Evolutionary conservation across 64 coral and sea anemone genomes (phyloP), one percentile per base, ranked within the genome.

Genomic region (Montipora efflorescens): DNA sequence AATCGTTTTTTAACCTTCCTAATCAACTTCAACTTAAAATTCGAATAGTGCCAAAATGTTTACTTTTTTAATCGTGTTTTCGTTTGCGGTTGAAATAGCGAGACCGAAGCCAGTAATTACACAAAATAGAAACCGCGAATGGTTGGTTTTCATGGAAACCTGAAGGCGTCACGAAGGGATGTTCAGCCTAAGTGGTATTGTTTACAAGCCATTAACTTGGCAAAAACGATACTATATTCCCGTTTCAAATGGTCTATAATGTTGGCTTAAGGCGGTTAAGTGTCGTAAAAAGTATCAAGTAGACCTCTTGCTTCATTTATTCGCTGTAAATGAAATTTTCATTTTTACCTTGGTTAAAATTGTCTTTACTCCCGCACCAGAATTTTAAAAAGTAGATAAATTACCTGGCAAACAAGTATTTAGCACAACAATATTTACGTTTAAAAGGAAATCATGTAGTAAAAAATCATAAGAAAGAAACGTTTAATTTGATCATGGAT

Each of bases 121-220:
- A 22, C 82, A 4, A 15, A 51, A 49, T 21, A 22, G 10, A 50
- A 72, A 72, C 82, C 66, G 18, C 82, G 50, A 20, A 64, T 70
- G 68, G 68, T 72, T 19, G 21, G 44, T 86, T 71, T 50, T 52
- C 44, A 86, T 86, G 45, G 67, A 85, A 86, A 72, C 46, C 8
- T 47, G 9, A 10, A 16, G 67, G 67, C 82, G 82, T 86, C 82
- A 28, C 0, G 28, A 28, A 50, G 46, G 47, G 47, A 70, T 86
- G 70, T 86, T 48, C 43, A 19, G n/a, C 45, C 45, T n/a, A 50
- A 67, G 82, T 44, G 66, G 66, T 86, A 86, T 71, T 86, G 66
- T 86, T 86, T 86, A 86, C 82, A 86, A 67, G 82, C 82, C 7
- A 20, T 21, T n/a, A 68, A 71, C n/a, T 50, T 46, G 3, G 45